A percentile compares a stretch with the other conserved stretches of the same genome.
Evolutionary conservation across 2,113 vertebrate genomes (phyloP).

Genomic region (Telmatochromis sp.): DNA sequence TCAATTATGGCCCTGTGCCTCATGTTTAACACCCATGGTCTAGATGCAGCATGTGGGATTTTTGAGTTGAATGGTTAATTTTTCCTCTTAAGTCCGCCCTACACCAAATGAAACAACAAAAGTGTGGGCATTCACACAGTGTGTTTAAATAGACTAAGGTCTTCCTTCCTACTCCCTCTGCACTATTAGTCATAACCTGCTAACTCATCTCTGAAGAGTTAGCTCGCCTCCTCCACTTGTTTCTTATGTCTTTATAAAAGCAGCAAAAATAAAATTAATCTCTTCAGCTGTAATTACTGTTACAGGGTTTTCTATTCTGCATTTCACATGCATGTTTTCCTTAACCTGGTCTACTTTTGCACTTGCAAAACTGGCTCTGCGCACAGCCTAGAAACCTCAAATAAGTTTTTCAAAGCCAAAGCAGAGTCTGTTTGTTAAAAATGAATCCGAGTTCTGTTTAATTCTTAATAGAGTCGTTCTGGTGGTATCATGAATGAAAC

Average conservation of each 20-base stretch:
- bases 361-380: background rate
- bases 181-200: constrained; percentile 42
- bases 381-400: background rate
- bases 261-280: background rate
- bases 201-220: background rate
- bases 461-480: background rate
- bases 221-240: background rate
- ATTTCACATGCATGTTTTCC: background rate
- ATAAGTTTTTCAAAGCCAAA: background rate
- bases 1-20: background rate
- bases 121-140: background rate
- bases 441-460: background rate
- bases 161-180: constrained; percentile 3
- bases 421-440: background rate
- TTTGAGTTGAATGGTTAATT: background rate
- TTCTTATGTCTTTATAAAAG: background rate
- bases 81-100: background rate
- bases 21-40: background rate
- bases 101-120: constrained; percentile 1
- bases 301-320: background rate
- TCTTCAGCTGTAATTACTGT: background rate
- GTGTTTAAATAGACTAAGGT: background rate
- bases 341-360: background rate
- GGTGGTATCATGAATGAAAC: background rate
- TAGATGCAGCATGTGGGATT: background rate